phyloP scores from a whole-genome alignment of 2,113 vertebrate species.

The Fulmarus glacialis region DNA sequence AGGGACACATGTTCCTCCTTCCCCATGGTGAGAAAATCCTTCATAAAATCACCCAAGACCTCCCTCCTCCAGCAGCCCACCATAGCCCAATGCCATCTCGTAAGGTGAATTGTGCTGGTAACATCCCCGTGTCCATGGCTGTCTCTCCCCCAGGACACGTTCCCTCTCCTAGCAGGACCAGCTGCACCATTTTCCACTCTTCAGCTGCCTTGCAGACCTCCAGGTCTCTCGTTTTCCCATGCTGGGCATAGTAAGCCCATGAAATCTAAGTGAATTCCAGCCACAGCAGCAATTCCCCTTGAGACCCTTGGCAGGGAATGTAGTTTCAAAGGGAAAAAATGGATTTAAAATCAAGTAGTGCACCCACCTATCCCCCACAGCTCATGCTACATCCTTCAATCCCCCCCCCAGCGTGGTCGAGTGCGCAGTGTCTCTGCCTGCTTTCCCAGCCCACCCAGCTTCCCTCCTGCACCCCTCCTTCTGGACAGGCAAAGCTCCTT shows the following conservation, averaged over 20 bases:
- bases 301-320: neutral
- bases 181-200: neutral
- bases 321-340: neutral
- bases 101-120: neutral
- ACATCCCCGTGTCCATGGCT: neutral
- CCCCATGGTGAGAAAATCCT: neutral
- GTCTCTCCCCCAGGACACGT: neutral
- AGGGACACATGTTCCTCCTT: neutral
- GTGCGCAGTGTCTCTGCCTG: neutral
- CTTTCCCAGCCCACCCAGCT: neutral
- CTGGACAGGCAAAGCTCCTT: neutral
- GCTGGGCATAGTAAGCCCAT: neutral
- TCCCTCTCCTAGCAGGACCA: neutral
- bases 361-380: neutral
- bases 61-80: neutral
- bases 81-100: neutral
- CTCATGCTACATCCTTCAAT: neutral
- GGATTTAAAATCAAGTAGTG: neutral
- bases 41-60: neutral
- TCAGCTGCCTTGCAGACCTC: neutral
- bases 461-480: neutral
- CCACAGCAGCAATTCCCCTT: neutral
- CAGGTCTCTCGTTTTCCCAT: neutral
- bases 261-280: neutral
- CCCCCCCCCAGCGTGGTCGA: neutral